Evolutionary conservation across 2,113 vertebrate genomes (phyloP), one percentile per base, ranked within the genome.

Genomic region (Camarhynchus parvulus): DNA sequence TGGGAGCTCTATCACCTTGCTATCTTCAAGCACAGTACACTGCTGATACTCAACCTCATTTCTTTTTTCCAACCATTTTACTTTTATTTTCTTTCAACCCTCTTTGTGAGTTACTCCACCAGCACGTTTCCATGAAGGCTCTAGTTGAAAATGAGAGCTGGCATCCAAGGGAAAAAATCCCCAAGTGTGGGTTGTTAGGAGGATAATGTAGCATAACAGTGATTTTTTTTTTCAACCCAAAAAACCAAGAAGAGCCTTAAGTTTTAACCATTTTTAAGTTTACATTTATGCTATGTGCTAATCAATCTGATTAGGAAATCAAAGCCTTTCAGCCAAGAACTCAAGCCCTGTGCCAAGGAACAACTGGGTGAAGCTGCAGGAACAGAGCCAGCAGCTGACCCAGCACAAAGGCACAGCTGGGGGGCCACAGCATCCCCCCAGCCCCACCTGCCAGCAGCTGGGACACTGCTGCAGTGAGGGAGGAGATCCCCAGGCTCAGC

Each of bases 401-500:
- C 12, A 14, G 1, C 1, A 50, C 4, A 8, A 15, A 9, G 2
- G 3, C 10, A 5, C 74, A 47, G 39, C 59, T 59, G 37, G 3
- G 2, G 22, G 44, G 27, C 15, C 7, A 1, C 47, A 61, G 85
- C 27, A 2, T 9, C 58, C 46, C 67, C 44, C 9, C 66, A 72
- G 69, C 27, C 8, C 27, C 0, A 1, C 13, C 2, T 20, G 64
- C 35, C 52, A 5, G 12, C 0, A 1, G 33, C 72, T 62, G 52
- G 17, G 9, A 69, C 58, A 18, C 8, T 23, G 13, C 1, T 37
- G 39, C 39, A 9, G 20, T 2, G 27, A 67, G 18, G 13, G n/a
- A 47, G 30, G 62, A 59, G 42, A 53, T 35, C 27, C 58, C 50
- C 76, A 44, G 52, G 56, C 66, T 41, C 1, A 0, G 17, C 39